These are phyloP conservation scores for Nannoperca australis DNA, from an alignment of 2,797 vertebrate genomes.

Conservation along the genomic window DNA sequence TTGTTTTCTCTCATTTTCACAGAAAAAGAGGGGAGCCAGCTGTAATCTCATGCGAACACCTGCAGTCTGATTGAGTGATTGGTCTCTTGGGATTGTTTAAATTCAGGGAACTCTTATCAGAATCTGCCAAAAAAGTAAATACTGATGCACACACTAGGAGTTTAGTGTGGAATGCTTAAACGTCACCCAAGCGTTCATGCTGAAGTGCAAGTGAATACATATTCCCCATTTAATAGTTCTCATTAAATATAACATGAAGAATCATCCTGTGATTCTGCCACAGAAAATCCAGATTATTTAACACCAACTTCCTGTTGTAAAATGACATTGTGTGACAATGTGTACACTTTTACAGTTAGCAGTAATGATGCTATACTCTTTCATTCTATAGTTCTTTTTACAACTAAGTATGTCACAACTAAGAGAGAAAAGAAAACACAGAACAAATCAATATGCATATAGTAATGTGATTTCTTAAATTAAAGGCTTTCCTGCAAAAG, in stretches of 20 bases:
- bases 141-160: slow-evolving; percentile 2
- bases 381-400: not conserved
- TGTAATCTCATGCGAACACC: slow-evolving; percentile 60
- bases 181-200: slow-evolving; percentile 4
- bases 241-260: slow-evolving; percentile 12
- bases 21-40: not conserved
- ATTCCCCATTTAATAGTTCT: slow-evolving; percentile 8
- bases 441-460: not conserved
- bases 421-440: not conserved
- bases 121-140: slow-evolving; percentile 38
- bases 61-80: slow-evolving; percentile 53
- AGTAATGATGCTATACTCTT: not conserved
- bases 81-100: slow-evolving; percentile 59
- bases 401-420: not conserved
- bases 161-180: slow-evolving; percentile 16
- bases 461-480: not conserved
- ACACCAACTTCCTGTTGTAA: not conserved
- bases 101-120: slow-evolving; percentile 52
- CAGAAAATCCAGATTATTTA: not conserved
- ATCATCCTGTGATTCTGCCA: slow-evolving; percentile 4
- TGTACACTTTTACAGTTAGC: not conserved
- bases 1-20: slow-evolving; percentile 37
- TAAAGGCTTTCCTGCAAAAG: slow-evolving; percentile 2
- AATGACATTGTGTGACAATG: no score
- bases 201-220: slow-evolving; percentile 21